phyloP scores from a whole-genome alignment of 2,797 vertebrate species.

The Dryobates pubescens region DNA sequence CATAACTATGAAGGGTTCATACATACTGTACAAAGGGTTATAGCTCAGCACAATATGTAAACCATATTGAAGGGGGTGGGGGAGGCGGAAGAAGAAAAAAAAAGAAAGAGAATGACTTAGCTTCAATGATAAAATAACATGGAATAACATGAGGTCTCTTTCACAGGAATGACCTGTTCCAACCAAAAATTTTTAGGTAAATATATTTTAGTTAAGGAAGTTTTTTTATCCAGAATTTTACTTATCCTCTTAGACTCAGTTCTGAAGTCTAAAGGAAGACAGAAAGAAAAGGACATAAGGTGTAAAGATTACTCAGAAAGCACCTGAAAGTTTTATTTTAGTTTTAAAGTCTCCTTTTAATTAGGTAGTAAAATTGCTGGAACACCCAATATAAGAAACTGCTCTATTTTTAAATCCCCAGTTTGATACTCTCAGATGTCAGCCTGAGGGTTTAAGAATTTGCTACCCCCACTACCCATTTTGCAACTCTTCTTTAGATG shows the following conservation, averaged over 20 bases:
- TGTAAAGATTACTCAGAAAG: neutral
- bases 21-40: neutral
- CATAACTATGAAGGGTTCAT: neutral
- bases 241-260: neutral
- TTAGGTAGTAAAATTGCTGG: neutral
- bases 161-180: neutral
- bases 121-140: neutral
- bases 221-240: neutral
- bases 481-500: neutral
- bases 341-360: neutral
- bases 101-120: neutral
- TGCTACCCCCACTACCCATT: neutral
- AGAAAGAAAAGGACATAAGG: neutral
- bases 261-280: neutral
- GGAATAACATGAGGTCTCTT: neutral
- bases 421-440: neutral
- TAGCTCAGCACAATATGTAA: neutral
- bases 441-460: slow-evolving; percentile 13
- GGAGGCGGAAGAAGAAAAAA: neutral
- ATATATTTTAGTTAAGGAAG: neutral
- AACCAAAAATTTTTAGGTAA: neutral
- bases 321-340: neutral
- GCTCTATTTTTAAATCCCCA: neutral
- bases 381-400: neutral
- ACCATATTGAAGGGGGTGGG: neutral